Conservation (phyloP, 2,797 vertebrate genomes). For the Lemur catta region DNA sequence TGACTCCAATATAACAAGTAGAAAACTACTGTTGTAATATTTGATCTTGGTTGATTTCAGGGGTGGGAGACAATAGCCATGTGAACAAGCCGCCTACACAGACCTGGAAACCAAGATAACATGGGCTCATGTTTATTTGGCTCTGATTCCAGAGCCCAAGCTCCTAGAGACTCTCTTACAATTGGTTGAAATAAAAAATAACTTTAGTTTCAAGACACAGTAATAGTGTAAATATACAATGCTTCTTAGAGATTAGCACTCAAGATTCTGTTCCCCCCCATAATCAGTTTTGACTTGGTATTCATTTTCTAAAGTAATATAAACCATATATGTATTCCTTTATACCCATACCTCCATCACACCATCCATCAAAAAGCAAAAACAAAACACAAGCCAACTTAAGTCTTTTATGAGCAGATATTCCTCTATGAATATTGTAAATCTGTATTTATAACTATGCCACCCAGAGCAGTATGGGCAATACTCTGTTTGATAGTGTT, state of each 20-base stretch:
- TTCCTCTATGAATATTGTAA: slow-evolving; percentile 72
- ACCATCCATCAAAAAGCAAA: background rate
- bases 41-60: background rate
- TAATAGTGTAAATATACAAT: slow-evolving; percentile 12
- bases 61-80: background rate
- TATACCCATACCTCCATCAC: background rate
- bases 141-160: background rate
- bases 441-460: slow-evolving; percentile 74
- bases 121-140: background rate
- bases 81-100: background rate
- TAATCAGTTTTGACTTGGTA: slow-evolving; percentile 10
- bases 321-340: background rate
- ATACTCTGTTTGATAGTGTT: slow-evolving; percentile 53
- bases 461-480: slow-evolving; percentile 54
- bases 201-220: background rate
- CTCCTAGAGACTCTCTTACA: background rate
- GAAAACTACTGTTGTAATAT: background rate
- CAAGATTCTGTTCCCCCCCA: background rate
- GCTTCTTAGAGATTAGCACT: background rate
- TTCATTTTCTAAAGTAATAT: background rate
- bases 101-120: background rate
- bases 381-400: background rate
- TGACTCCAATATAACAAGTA: background rate
- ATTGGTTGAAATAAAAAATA: slow-evolving; percentile 26
- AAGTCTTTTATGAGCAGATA: slow-evolving; percentile 1